Evolutionary conservation across 2,797 vertebrate species (phyloP), one percentile per base, ranked within the genome.

Genomic region (Eleutherodactylus coqui): DNA sequence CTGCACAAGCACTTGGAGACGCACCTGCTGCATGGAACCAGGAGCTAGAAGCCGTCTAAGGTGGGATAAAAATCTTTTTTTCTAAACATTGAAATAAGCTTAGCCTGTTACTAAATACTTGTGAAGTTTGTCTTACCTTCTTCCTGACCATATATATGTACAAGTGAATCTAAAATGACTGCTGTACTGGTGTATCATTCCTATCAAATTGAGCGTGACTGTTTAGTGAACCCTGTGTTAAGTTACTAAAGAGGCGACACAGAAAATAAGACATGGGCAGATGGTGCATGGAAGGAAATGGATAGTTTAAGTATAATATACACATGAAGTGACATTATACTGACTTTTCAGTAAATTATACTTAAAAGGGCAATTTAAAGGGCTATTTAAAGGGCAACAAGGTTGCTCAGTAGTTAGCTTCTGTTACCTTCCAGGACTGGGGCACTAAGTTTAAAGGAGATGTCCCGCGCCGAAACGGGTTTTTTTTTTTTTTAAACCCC

Each of bases 181-280:
- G 36, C 11, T 62, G 51, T 36, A 72, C 8, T 49, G 69, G 53
- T 36, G 53, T 81, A 72, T 79, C 36, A 45, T 80, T 80, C 47
- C 84, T 72, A 73, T 32, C 64, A 85, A 69, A 82, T 69, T 51
- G 11, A 49, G 41, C 32, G 29, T 75, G 84, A 86, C 64, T 80
- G 78, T 43, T 64, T 16, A 75, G 43, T 86, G 77, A 80, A 81
- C 84, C 60, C 73, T 81, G 84, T 86, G 77, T 86, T 86, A 51
- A 41, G 53, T 86, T 86, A 86, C 84, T 81, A 86, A 41, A 29
- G 16, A 86, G 14, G 53, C 64, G 53, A 47, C 51, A 49, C 19
- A 38, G 41, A 69, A 80, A 45, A 64, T 21, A 75, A 70, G 38
- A 83, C 53, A 36, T 24, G 19, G 58, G 34, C 69, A 86, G 53